Evolutionary conservation across 2,888 invertebrate genomes (phyloP), one percentile per base, ranked within the genome.

Genomic region (Melanostoma mellinum): DNA sequence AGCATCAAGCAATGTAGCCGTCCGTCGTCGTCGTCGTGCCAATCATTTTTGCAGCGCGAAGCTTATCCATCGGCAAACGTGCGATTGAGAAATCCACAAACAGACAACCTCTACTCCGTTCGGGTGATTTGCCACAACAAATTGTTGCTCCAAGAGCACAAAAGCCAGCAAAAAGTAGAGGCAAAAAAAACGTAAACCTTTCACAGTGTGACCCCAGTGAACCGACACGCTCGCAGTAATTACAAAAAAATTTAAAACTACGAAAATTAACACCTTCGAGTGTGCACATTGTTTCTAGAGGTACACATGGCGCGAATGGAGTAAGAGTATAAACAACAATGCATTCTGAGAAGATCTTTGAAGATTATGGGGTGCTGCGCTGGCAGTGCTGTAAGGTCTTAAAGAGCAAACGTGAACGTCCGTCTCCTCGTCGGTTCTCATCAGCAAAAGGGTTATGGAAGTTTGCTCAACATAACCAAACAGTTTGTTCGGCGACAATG

Each of bases 191-290:
- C 44, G 20, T 36, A 71, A 58, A 71, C 65, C 60, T 69, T 73
- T 76, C 79, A 79, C 78, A 79, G 75, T 79, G 86, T 90, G 90
- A 90, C 90, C 90, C 88, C 86, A 85, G 85, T 89, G 90, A 90
- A 89, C 90, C 90, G 89, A 89, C 91, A 90, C 90, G 90, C 89
- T 91, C 89, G 88, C 75, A 89, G 90, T 90, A 89, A 90, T 90
- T 90, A 89, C 88, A 89, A 89, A 89, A 89, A 89, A 89, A 89
- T 90, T 90, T 90, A 89, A 88, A 88, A 87, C 89, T 75, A 89
- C 88, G 89, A 89, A 90, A 91, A 90, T 90, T 90, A 90, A 90
- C 90, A 90, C 90, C 90, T 90, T 89, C 69, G 69, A 69, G 69
- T 52, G 69, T 73, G 78, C 76, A 56, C 61, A 68, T 68, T 81